Evolutionary conservation across 1,140 invertebrate genomes (phyloP).

Genomic region (Ceratoteleas bidentatus): DNA sequence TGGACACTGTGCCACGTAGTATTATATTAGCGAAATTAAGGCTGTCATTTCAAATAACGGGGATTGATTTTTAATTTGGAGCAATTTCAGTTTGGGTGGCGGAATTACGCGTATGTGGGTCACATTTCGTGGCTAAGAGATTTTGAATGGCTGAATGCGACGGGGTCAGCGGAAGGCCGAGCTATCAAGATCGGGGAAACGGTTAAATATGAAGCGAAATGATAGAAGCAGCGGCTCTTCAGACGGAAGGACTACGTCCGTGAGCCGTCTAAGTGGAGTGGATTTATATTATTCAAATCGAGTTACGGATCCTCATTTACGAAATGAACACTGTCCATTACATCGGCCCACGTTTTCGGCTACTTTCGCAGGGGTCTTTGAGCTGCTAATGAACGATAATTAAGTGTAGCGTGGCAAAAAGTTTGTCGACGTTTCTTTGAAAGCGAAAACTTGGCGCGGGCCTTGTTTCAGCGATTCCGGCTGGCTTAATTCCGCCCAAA

Average conservation of each 20-base stretch:
- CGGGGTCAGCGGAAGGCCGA: conserved; percentile 21
- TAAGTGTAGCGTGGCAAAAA: not conserved
- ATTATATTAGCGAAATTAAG: not conserved
- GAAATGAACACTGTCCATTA: conserved; percentile 30
- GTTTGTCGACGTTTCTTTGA: not conserved
- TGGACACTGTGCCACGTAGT: not conserved
- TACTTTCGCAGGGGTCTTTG: not conserved
- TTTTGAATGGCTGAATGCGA: conserved; percentile 19
- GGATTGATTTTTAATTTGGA: conserved; percentile 3
- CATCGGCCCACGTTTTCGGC: not conserved
- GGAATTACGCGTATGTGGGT: conserved; percentile 11
- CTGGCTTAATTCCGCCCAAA: too few species aligned
- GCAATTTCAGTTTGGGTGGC: not conserved
- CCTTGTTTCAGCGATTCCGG: too few species aligned
- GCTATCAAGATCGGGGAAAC: conserved; percentile 39
- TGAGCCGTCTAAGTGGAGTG: conserved; percentile 35
- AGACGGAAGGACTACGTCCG: conserved; percentile 13
- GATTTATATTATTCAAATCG: conserved; percentile 57
- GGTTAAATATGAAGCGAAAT: conserved; percentile 45
- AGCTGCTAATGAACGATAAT: not conserved
- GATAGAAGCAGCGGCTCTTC: conserved; percentile 33
- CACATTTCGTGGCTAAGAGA: conserved; percentile 21
- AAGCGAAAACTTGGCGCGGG: too few species aligned
- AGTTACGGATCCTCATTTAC: conserved; percentile 42
- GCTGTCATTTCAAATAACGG: conserved; percentile 1